Conservation (phyloP, 2,888 invertebrate species). For the Acanthosepion esculentum region DNA sequence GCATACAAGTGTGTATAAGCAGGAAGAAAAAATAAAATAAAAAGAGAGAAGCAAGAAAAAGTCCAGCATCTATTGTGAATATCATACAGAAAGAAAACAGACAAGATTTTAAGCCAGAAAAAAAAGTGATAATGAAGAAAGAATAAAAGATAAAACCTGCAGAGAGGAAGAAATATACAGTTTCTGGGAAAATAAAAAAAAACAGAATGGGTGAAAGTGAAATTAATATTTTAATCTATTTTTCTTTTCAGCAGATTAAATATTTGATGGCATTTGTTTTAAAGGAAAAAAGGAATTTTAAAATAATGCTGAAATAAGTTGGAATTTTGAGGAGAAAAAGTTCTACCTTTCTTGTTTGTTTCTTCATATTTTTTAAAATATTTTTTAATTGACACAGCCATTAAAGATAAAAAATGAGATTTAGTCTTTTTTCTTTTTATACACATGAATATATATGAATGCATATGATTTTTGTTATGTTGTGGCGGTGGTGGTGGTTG, state of each 20-base stretch:
- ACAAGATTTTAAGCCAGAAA: neutral
- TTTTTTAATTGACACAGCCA: slow-evolving; percentile 33
- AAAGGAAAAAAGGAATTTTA: neutral
- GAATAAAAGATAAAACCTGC: neutral
- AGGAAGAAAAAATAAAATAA: neutral
- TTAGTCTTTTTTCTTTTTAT: neutral
- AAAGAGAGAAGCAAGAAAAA: neutral
- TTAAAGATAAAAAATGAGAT: slow-evolving; percentile 33
- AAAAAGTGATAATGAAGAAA: neutral
- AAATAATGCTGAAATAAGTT: neutral
- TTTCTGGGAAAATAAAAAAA: no score
- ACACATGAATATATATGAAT: slow-evolving; percentile 17
- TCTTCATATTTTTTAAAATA: neutral
- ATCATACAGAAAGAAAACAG: neutral
- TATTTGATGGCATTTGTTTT: neutral
- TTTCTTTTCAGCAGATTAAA: neutral
- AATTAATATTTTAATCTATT: neutral
- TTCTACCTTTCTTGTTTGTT: neutral
- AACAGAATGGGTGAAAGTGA: neutral
- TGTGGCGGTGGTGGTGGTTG: neutral
- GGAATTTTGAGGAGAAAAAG: neutral
- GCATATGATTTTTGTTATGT: slow-evolving; percentile 25
- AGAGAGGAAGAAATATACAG: no score
- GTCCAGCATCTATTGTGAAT: slow-evolving; percentile 7
- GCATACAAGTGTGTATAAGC: neutral